These are phyloP conservation scores for Acrocyrtus sp. DNA, from an alignment of 2,888 invertebrate species.

Conservation along the genomic window DNA sequence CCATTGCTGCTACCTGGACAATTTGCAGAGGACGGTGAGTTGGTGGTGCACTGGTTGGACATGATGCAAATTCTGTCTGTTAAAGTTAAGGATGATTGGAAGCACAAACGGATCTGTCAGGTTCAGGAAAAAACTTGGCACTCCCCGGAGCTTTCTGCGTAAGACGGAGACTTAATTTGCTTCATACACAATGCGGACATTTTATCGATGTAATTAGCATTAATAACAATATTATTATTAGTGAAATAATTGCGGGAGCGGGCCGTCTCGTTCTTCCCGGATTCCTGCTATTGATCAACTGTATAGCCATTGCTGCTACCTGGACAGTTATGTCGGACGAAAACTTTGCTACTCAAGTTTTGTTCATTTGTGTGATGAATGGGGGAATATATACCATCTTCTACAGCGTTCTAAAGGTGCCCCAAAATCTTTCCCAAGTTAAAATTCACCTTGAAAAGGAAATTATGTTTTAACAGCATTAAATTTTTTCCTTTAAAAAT, in stretches of 20 bases:
- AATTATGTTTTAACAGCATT: conserved; percentile 3
- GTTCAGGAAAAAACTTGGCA: conserved; percentile 26
- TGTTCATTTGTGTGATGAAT: conserved; percentile 70
- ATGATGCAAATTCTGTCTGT: conserved; percentile 22
- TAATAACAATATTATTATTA: neutral
- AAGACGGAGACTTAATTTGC: too few relatives aligned
- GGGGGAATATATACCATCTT: conserved; percentile 69
- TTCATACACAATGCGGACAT: too few relatives aligned
- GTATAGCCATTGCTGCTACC: conserved; percentile 16
- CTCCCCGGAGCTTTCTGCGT: conserved; percentile 2
- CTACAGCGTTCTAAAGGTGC: conserved; percentile 70
- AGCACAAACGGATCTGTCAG: neutral
- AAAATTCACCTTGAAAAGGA: too few relatives aligned
- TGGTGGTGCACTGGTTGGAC: conserved; percentile 25
- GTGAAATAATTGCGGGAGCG: conserved; percentile 38
- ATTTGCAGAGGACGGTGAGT: conserved; percentile 23
- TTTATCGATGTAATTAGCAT: too few relatives aligned
- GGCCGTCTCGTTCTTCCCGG: conserved; percentile 39
- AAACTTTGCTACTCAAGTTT: conserved; percentile 70
- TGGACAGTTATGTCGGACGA: conserved; percentile 49
- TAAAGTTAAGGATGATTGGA: conserved; percentile 35
- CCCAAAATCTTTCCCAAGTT: neutral
- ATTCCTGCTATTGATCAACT: conserved; percentile 19
- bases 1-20: conserved; percentile 46
- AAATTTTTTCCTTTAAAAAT: too few relatives aligned